Conservation (phyloP, 2,797 vertebrate species). For the Astyanax mexicanus region DNA sequence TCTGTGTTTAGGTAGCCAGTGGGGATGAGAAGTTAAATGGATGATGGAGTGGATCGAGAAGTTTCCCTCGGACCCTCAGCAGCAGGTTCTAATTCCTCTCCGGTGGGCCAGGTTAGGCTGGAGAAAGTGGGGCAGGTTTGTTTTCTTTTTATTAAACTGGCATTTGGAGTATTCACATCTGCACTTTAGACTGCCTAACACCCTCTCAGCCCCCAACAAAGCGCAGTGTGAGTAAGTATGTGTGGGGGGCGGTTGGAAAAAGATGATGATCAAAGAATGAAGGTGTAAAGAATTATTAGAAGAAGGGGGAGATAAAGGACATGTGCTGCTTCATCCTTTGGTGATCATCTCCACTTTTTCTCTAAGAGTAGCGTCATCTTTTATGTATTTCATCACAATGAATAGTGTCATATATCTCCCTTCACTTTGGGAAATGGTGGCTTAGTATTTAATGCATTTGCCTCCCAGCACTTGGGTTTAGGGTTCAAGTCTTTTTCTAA, state of each 20-base stretch:
- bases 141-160: conserved; percentile 83
- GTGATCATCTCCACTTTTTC: conserved; percentile 33
- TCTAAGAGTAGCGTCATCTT: conserved; percentile 20
- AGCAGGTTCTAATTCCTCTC: conserved; percentile 75
- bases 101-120: conserved; percentile 66
- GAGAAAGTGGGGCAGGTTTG: conserved; percentile 69
- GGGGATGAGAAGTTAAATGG: conserved; percentile 42
- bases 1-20: conserved; percentile 70
- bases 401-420: conserved; percentile 26
- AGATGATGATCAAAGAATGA: conserved; percentile 26
- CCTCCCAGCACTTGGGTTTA: no score
- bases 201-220: conserved; percentile 61
- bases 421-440: no score
- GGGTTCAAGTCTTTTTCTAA: no score
- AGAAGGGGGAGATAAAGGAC: conserved; percentile 37
- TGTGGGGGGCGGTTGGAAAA: background rate
- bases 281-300: conserved; percentile 40
- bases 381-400: conserved; percentile 30
- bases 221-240: background rate
- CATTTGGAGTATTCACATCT: conserved; percentile 75
- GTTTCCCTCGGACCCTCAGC: conserved; percentile 54
- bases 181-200: conserved; percentile 62
- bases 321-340: conserved; percentile 40
- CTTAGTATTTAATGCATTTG: no score
- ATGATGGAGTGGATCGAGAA: conserved; percentile 26